Evolutionary conservation across 2,888 invertebrate species (phyloP), one percentile per base, ranked within the genome.

Genomic region (Chrysina gloriosa): DNA sequence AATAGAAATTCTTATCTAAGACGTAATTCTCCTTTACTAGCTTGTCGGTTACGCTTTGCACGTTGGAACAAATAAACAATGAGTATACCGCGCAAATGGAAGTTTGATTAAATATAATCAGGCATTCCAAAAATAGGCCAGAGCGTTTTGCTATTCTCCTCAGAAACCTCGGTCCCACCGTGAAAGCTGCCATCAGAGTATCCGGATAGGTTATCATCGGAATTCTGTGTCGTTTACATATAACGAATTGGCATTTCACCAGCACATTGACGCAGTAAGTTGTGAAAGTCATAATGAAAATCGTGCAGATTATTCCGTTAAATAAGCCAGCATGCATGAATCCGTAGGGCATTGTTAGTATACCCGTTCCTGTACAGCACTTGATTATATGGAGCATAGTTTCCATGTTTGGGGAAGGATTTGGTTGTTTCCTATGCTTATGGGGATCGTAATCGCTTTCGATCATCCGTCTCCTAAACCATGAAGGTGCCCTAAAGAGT

Each of bases 371-470:
- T 0, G 47, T 56, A n/a, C 66, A 66, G 14, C 45, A 29, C 25
- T 47, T 66, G 4, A 58, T 45, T 19, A 66, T 58, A 42, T 58
- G 56, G n/a, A 66, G 45, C 19, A 58, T 42, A 5, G 66, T 58
- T 31, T 47, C 66, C 5, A 47, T 47, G 34, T 58, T 66, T 23
- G 64, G 11, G 2, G 50, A 36, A n/a, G 48, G 34, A 25, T 52
- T 21, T 14, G 11, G 3, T 14, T 21, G 14, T 19, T 27, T 16
- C 27, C 66, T 54, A 23, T 58, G 48, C 36, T 66, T 47, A 29
- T 66, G 23, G 3, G 66, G 66, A 23, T 66, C 66, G 25, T 66
- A 66, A 47, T 47, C 66, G 19, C 19, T 47, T 47, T 66, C 58
- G 11, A 56, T 1, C 23, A 66, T 14, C 9, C 52, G 66, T 14